These are phyloP conservation scores for Latheticus oryzae DNA, from an alignment of 2,888 invertebrate genomes.

Conservation along the genomic window DNA sequence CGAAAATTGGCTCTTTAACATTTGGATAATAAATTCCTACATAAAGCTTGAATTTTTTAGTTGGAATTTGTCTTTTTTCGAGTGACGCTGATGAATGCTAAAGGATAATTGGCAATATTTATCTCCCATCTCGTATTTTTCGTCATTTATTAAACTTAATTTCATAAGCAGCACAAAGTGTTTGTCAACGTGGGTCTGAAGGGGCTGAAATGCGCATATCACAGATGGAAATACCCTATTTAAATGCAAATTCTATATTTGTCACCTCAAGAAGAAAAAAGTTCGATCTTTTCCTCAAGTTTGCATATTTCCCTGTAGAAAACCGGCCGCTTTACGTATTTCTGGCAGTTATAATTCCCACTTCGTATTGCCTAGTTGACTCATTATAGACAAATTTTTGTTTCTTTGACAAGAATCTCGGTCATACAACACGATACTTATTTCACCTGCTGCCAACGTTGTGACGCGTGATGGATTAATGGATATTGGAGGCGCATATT, in stretches of 20 bases:
- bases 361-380: conserved; percentile 52
- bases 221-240: conserved; percentile 76
- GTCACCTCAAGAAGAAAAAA: conserved; percentile 69
- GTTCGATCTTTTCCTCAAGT: conserved; percentile 64
- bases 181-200: conserved; percentile 57
- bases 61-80: no score
- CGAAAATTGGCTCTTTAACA: background rate
- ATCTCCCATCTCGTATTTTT: conserved; percentile 21
- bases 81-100: no score
- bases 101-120: no score
- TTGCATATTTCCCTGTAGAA: conserved; percentile 63
- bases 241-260: conserved; percentile 77
- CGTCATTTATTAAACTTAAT: conserved; percentile 55
- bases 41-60: no score
- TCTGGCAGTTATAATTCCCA: conserved; percentile 23
- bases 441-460: conserved; percentile 55
- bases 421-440: background rate
- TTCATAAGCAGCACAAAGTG: conserved; percentile 60
- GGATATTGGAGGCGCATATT: conserved; percentile 80
- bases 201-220: conserved; percentile 62
- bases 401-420: no score
- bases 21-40: no score
- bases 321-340: conserved; percentile 38
- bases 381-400: conserved; percentile 60
- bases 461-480: conserved; percentile 82